A percentile compares a stretch with the other conserved stretches of the same genome.
Evolutionary conservation across 2,888 invertebrate species (phyloP).

Genomic region (Sarcophaga carnaria): DNA sequence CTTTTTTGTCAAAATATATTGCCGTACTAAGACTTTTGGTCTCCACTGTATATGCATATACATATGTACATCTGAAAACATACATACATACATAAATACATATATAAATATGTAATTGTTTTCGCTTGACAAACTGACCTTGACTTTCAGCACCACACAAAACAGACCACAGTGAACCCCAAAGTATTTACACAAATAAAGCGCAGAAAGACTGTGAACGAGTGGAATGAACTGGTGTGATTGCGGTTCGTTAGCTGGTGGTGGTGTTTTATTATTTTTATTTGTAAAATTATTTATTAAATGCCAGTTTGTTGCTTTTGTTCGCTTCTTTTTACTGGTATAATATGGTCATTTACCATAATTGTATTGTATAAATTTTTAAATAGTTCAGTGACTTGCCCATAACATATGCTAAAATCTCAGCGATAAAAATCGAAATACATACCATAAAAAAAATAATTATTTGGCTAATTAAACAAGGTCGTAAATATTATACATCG

Average conservation of each 20-base stretch:
- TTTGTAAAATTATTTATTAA: slow-evolving; percentile 38
- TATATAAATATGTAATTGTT: not conserved
- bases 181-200: slow-evolving; percentile 34
- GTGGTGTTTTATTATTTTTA: slow-evolving; percentile 21
- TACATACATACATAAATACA: no score
- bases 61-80: no score
- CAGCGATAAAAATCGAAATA: not conserved
- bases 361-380: slow-evolving; percentile 39
- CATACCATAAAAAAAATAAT: slow-evolving; percentile 32
- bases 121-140: slow-evolving; percentile 62
- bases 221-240: slow-evolving; percentile 35
- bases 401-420: slow-evolving; percentile 42
- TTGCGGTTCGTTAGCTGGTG: slow-evolving; percentile 14
- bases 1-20: no score
- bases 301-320: slow-evolving; percentile 26
- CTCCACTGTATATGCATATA: no score
- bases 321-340: slow-evolving; percentile 2
- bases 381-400: slow-evolving; percentile 65
- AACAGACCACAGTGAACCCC: slow-evolving; percentile 7
- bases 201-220: slow-evolving; percentile 35
- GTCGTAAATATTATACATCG: slow-evolving; percentile 50
- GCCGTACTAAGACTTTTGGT: no score
- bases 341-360: slow-evolving; percentile 23
- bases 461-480: slow-evolving; percentile 65
- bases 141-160: slow-evolving; percentile 61